Conservation (phyloP, 2,888 invertebrate species). For the Zelleria hepariella region DNA sequence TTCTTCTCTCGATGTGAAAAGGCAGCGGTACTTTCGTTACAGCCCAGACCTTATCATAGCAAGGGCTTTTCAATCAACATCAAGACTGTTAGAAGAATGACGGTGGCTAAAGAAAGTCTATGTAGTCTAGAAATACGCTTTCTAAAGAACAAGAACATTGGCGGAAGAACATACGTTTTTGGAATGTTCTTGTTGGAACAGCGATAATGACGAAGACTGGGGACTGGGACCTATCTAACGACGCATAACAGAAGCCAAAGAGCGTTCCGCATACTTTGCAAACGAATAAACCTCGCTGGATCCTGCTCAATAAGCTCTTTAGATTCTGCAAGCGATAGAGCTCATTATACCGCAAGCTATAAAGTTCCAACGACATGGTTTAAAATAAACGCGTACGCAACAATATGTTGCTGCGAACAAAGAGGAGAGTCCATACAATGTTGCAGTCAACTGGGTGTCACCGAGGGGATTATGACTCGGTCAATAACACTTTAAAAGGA, state of each 20-base stretch:
- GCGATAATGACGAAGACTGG: too few relatives aligned
- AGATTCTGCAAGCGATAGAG: background rate
- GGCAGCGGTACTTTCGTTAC: background rate
- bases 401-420: background rate
- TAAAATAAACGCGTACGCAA: background rate
- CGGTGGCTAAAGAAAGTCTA: too few relatives aligned
- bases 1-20: background rate
- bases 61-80: background rate
- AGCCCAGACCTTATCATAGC: background rate
- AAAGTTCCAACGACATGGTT: background rate
- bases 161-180: too few relatives aligned
- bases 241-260: too few relatives aligned
- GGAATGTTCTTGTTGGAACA: too few relatives aligned
- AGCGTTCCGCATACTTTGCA: too few relatives aligned
- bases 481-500: conserved; percentile 2
- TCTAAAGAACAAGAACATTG: too few relatives aligned
- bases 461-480: background rate
- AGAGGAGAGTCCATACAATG: background rate
- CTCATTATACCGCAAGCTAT: background rate
- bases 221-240: too few relatives aligned
- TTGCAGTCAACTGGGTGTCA: background rate
- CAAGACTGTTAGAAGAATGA: too few relatives aligned
- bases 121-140: background rate
- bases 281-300: too few relatives aligned
- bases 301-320: background rate